A percentile compares a stretch with the other conserved stretches of the same genome.
Conservation (phyloP, 1,140 invertebrate genomes). For the Drosophila micromelanica region DNA sequence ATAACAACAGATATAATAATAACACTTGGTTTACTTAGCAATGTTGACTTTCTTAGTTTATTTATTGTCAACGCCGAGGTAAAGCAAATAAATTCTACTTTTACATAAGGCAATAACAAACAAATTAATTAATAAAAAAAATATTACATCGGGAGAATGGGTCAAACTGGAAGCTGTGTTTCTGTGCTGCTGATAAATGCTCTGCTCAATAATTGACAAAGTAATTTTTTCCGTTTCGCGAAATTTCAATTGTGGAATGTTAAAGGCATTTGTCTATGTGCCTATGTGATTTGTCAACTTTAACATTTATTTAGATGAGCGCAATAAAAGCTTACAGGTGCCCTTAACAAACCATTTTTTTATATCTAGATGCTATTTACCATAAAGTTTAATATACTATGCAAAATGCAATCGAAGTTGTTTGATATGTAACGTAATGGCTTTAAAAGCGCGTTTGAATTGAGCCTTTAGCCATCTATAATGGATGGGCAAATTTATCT, state of each 20-base stretch:
- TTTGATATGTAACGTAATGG: neutral
- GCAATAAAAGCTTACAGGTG: neutral
- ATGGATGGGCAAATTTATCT: neutral
- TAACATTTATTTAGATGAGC: neutral
- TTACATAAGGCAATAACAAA: constrained; percentile 27
- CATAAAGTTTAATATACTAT: too few species aligned
- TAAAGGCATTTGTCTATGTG: neutral
- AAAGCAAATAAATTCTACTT: constrained; percentile 45
- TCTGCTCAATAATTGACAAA: neutral
- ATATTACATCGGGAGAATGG: neutral
- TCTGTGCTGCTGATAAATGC: constrained; percentile 14
- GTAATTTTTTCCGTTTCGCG: neutral
- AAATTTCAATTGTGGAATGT: neutral
- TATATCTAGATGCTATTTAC: neutral
- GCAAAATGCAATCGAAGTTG: neutral
- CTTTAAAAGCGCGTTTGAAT: neutral
- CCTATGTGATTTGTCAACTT: too few species aligned
- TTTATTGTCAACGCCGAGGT: constrained; percentile 35
- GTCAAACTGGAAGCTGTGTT: constrained; percentile 2
- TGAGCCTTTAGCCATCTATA: neutral
- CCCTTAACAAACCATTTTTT: neutral
- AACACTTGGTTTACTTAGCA: constrained; percentile 19
- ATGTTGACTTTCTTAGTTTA: constrained; percentile 58
- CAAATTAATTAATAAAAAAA: constrained; percentile 34
- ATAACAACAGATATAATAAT: constrained; percentile 40